A percentile compares a stretch with the other conserved stretches of the same genome.
These are phyloP conservation scores for Trichomycterus rosablanca DNA, from an alignment of 2,113 vertebrate species.

Conservation along the genomic window DNA sequence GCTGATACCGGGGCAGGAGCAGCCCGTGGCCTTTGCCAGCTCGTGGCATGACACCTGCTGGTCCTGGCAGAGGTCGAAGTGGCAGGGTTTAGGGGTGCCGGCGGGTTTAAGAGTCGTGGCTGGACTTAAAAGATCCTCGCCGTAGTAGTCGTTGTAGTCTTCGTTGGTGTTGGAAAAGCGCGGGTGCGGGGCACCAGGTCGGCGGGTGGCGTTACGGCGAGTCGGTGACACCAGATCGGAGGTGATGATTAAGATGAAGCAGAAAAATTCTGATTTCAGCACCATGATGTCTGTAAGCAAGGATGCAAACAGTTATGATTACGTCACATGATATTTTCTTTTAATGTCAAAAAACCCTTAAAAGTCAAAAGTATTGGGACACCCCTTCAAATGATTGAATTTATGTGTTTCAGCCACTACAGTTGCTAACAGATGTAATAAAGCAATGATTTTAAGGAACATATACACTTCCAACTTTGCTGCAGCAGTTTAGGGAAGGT, in stretches of 20 bases:
- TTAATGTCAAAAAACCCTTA: too few species aligned
- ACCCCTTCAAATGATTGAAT: too few species aligned
- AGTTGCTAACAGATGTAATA: too few species aligned
- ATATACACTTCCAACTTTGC: too few species aligned
- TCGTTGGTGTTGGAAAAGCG: neutral
- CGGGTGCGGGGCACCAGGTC: neutral
- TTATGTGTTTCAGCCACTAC: too few species aligned
- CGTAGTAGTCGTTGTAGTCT: conserved; percentile 9
- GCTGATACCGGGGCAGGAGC: conserved; percentile 58
- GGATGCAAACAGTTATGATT: neutral
- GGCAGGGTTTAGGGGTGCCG: conserved; percentile 1
- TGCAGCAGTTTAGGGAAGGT: too few species aligned
- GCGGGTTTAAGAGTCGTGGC: accelerated
- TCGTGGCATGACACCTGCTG: conserved; percentile 45
- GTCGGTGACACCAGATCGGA: conserved; percentile 18
- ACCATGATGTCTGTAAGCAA: neutral
- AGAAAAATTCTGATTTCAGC: conserved; percentile 20
- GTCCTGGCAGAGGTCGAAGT: conserved; percentile 57
- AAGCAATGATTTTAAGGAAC: too few species aligned
- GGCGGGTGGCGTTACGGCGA: neutral
- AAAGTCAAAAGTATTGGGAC: too few species aligned
- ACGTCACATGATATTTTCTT: too few species aligned
- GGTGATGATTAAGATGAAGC: conserved; percentile 44
- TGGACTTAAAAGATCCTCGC: accelerated
- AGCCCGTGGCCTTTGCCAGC: conserved; percentile 19